Conservation (phyloP, 1,140 invertebrate species). For the Antheraea pernyi region DNA sequence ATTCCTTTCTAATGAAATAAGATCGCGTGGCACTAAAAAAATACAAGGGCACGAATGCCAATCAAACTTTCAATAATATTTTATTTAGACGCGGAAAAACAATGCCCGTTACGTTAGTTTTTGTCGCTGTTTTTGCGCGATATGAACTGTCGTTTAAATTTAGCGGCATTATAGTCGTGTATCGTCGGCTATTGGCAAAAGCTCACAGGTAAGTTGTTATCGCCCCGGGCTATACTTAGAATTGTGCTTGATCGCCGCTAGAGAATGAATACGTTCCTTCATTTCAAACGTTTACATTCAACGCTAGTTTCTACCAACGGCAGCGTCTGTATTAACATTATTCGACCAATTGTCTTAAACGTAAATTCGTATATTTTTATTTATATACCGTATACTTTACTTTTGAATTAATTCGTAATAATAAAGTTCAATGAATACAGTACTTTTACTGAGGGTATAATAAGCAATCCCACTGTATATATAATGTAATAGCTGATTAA, state of each 20-base stretch:
- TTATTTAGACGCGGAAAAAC: conserved; percentile 23
- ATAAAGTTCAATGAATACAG: too few relatives aligned
- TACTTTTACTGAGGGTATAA: too few relatives aligned
- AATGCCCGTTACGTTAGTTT: not conserved
- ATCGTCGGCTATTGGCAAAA: conserved; percentile 27
- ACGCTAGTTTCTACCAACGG: not conserved
- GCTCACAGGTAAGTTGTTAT: conserved; percentile 50
- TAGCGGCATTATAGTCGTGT: conserved; percentile 27
- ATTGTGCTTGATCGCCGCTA: conserved; percentile 28
- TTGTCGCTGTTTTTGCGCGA: not conserved
- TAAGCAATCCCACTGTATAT: too few relatives aligned
- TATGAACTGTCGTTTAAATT: conserved; percentile 18
- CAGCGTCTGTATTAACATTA: not conserved
- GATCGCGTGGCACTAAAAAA: conserved; percentile 14
- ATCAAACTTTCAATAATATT: conserved; percentile 21
- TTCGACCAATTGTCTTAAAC: not conserved
- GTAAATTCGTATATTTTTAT: too few relatives aligned
- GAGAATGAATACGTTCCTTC: conserved; percentile 4
- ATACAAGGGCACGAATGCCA: conserved; percentile 15
- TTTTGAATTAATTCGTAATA: too few relatives aligned
- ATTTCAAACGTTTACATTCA: conserved; percentile 4
- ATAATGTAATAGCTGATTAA: too few relatives aligned
- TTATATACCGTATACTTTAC: too few relatives aligned
- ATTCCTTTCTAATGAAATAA: conserved; percentile 21
- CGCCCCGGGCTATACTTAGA: conserved; percentile 40